Evolutionary conservation across 2,888 invertebrate genomes (phyloP).

Genomic region (Eupeodes latifasciatus): DNA sequence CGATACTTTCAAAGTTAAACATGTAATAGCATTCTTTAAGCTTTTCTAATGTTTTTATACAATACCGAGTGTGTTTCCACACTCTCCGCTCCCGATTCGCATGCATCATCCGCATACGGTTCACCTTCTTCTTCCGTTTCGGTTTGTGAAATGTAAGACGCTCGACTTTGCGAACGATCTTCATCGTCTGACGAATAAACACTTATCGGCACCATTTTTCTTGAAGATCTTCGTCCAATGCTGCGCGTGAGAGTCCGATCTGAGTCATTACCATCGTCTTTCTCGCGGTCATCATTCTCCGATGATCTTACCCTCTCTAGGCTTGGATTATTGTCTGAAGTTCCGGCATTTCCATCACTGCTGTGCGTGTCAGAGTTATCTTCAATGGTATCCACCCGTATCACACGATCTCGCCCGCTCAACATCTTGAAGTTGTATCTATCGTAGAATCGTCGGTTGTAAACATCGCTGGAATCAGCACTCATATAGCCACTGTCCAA

Average conservation of each 20-base stretch:
- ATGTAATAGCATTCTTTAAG: slow-evolving; percentile 64
- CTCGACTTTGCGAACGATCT: slow-evolving; percentile 86
- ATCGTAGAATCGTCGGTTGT: slow-evolving; percentile 85
- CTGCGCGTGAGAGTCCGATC: slow-evolving; percentile 80
- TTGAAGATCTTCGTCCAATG: slow-evolving; percentile 72
- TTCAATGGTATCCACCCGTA: slow-evolving; percentile 82
- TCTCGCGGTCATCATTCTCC: slow-evolving; percentile 45
- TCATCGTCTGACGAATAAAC: slow-evolving; percentile 86
- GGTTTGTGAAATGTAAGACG: slow-evolving; percentile 85
- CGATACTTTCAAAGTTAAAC: background rate
- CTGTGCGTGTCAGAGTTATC: slow-evolving; percentile 80
- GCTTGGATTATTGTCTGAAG: slow-evolving; percentile 79
- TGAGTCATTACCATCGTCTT: slow-evolving; percentile 78
- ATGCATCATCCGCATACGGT: slow-evolving; percentile 91
- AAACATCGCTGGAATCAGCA: slow-evolving; percentile 89
- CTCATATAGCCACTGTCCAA: slow-evolving; percentile 94
- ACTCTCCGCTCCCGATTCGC: slow-evolving; percentile 95
- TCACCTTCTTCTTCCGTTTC: slow-evolving; percentile 88
- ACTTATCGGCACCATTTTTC: slow-evolving; percentile 77
- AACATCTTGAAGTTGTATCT: slow-evolving; percentile 83
- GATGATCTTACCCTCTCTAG: slow-evolving; percentile 78
- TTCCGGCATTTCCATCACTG: slow-evolving; percentile 40
- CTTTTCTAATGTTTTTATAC: slow-evolving; percentile 89
- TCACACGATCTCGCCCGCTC: slow-evolving; percentile 80
- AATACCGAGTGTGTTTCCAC: slow-evolving; percentile 94